Conservation (phyloP, 2,888 invertebrate genomes). For the Ophion costatus region DNA sequence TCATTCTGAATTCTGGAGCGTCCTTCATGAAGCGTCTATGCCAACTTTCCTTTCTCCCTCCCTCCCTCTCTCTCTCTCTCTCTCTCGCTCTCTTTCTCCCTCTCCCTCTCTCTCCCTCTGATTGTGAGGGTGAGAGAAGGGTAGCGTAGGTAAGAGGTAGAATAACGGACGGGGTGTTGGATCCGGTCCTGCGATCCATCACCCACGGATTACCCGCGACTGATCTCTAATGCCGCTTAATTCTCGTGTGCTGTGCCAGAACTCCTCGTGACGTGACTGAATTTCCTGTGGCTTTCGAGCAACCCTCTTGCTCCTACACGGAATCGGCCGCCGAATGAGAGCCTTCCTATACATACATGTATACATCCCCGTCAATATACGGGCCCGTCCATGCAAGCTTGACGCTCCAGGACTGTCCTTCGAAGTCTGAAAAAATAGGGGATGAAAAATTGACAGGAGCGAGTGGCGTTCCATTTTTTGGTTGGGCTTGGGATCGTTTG, state of each 20-base stretch:
- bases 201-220: conserved; percentile 73
- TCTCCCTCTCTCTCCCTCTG: conserved; percentile 14
- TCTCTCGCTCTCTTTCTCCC: conserved; percentile 17
- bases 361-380: background rate
- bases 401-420: too few relatives aligned
- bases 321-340: conserved; percentile 10
- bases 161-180: conserved; percentile 25
- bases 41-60: conserved; percentile 46
- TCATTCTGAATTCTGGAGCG: conserved; percentile 60
- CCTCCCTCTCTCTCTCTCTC: conserved; percentile 18
- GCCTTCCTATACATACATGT: background rate
- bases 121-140: background rate
- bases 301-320: background rate
- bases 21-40: conserved; percentile 38
- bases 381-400: too few relatives aligned
- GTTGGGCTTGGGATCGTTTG: too few relatives aligned
- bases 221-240: conserved; percentile 75
- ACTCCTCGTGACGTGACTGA: conserved; percentile 74
- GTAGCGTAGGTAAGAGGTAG: conserved; percentile 20
- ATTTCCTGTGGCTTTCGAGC: conserved; percentile 68
- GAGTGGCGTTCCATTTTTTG: too few relatives aligned
- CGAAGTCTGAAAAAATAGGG: background rate
- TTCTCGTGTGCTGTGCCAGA: conserved; percentile 62
- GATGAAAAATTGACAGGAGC: too few relatives aligned
- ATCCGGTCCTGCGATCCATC: conserved; percentile 71